Evolutionary conservation across 2,797 vertebrate genomes (phyloP).

Genomic region (Enteromius unitaeniatus): DNA sequence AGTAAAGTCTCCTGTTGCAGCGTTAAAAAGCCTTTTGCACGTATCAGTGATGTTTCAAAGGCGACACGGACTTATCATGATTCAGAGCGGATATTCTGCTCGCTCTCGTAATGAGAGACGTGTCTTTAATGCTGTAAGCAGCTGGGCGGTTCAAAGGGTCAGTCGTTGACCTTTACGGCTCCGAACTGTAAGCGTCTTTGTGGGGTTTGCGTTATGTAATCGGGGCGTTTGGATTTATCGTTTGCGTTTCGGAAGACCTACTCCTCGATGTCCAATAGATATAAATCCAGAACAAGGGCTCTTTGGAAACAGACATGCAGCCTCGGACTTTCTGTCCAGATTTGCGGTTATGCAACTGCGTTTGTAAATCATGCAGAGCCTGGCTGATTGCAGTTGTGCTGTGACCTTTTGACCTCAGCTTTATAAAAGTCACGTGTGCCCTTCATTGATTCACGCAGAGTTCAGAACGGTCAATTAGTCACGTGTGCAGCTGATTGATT

Average conservation of each 20-base stretch:
- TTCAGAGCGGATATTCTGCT: not conserved
- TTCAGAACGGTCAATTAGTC: not conserved
- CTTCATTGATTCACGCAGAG: not conserved
- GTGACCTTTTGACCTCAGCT: constrained; percentile 14
- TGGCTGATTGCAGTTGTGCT: not conserved
- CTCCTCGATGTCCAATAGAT: constrained; percentile 13
- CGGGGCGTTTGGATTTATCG: not conserved
- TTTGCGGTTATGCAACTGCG: constrained; percentile 12
- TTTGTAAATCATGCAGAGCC: not conserved
- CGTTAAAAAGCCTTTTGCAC: not conserved
- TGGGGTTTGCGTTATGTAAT: not conserved
- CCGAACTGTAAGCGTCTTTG: constrained; percentile 4
- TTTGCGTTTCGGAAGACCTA: not conserved
- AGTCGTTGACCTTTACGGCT: not conserved
- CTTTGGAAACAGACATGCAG: not conserved
- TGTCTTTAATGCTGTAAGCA: constrained; percentile 5
- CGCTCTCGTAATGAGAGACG: not conserved
- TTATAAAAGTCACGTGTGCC: not conserved
- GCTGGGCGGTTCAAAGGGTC: constrained; percentile 30
- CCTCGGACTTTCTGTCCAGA: not conserved
- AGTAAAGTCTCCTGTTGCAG: not conserved
- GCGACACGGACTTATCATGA: not conserved
- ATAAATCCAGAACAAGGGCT: constrained; percentile 8
- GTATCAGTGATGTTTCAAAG: constrained; percentile 3
- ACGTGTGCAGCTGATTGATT: constrained; percentile 21